A percentile compares a stretch with the other conserved stretches of the same genome.
These are phyloP conservation scores for Terrapene triunguis DNA, from an alignment of 2,113 vertebrate genomes.

Conservation along the genomic window DNA sequence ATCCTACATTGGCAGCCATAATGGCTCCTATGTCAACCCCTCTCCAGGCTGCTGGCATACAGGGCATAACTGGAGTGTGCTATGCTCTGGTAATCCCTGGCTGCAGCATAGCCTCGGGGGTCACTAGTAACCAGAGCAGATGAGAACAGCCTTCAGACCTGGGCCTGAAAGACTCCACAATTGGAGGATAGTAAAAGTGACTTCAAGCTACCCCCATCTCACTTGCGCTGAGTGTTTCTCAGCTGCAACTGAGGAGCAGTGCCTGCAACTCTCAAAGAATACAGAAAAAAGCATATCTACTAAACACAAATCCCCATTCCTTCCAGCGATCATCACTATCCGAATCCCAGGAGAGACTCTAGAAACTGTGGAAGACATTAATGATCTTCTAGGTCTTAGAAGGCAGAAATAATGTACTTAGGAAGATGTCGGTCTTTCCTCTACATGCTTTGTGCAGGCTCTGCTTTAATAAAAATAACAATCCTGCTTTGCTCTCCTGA, in stretches of 20 bases:
- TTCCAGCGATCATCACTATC: not conserved
- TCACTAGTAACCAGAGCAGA: not conserved
- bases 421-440: rapidly evolving
- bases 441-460: rapidly evolving
- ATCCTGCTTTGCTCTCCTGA: not conserved
- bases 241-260: not conserved
- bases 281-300: not conserved
- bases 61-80: not conserved
- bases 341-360: not conserved
- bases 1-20: not conserved
- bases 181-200: not conserved
- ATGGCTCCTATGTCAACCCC: not conserved
- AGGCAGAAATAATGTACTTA: not conserved
- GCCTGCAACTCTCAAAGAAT: too few relatives aligned
- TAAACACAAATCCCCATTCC: not conserved
- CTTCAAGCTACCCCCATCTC: not conserved
- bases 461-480: rapidly evolving
- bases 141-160: not conserved
- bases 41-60: not conserved
- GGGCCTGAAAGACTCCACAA: not conserved
- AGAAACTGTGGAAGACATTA: not conserved
- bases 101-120: not conserved
- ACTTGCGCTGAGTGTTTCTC: not conserved
- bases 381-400: not conserved
- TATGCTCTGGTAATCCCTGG: too few relatives aligned